Percentiles rank a stretch among this genome's conserved stretches.
These are phyloP conservation scores for Sesia apiformis DNA, from an alignment of 2,888 invertebrate species.

Conservation along the genomic window DNA sequence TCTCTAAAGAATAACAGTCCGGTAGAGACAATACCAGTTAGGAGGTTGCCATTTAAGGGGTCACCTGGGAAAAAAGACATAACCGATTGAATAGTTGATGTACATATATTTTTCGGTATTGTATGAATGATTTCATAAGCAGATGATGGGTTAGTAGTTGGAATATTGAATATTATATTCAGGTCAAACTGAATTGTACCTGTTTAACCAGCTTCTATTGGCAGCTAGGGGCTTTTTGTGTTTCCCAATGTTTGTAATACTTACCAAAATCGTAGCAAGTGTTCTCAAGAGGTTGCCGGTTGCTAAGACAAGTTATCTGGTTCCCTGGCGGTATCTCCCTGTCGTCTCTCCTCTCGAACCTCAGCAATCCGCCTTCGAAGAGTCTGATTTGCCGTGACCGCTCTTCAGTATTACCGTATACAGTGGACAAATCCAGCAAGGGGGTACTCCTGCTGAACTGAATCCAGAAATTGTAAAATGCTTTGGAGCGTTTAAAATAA, in stretches of 20 bases:
- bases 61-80: neutral
- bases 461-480: too few relatives aligned
- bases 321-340: conserved; percentile 1
- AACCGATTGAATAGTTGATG: conserved; percentile 9
- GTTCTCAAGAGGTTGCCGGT: conserved; percentile 27
- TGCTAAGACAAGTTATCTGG: conserved; percentile 19
- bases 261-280: conserved; percentile 37
- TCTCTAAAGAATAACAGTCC: conserved; percentile 65
- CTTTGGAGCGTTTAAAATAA: too few relatives aligned
- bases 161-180: too few relatives aligned
- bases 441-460: neutral
- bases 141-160: too few relatives aligned
- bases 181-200: too few relatives aligned
- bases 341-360: conserved; percentile 1
- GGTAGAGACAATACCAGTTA: conserved; percentile 21
- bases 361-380: neutral
- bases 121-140: too few relatives aligned
- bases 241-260: conserved; percentile 3
- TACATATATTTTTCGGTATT: neutral
- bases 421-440: conserved; percentile 1
- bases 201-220: too few relatives aligned
- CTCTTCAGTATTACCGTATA: conserved; percentile 2
- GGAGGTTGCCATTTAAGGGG: conserved; percentile 12
- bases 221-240: too few relatives aligned
- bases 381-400: neutral